Base-by-base conservation (phyloP, 2,888 invertebrate genomes). In the Synanthedon tipuliformis region DNA sequence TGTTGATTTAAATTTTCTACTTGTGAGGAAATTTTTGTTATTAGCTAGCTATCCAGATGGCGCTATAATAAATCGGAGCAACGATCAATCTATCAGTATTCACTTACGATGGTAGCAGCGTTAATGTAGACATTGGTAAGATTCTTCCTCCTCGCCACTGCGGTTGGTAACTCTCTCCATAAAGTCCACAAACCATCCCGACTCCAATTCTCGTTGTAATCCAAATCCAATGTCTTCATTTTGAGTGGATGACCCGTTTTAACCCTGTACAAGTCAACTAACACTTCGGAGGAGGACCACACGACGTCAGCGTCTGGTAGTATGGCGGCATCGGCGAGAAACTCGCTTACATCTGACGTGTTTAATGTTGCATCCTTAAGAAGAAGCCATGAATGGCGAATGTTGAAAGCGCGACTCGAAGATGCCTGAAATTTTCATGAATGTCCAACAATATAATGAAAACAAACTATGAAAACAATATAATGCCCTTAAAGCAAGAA, bases 281-380 rank as follows among this genome's bases (percentile, higher is more conserved):
- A 55, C 3, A 16, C 54, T 41, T 75, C 71, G 0, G 56, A n/a
- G 0, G 76, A 57, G 0, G 66, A 62, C 70, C 75, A 75, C 10
- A 68, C 69, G 27, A 82, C 78, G 55, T 85, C 84, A 0, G 76
- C 71, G 51, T 84, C 83, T 0, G 84, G 84, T 1, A 83, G 60
- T 7, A 83, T 62, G 16, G 58, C 60, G n/a, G 64, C 52, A 12
- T 60, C 56, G 0, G 55, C 56, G 13, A 83, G 60, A 2, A 60
- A 51, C 1, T 56, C 54, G 3, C 69, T 65, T 3, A 75, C 34
- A 8, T 54, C 34, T 1, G 65, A 58, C 0, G 56, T 48, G 51
- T 76, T 70, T 49, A 63, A 59, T 0, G 61, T 41, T 1, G 64
- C 56, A 48, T 70, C 58, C 54, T 75, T 64, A 1, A 82, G 59